A percentile compares a stretch with the other conserved stretches of the same genome.
phyloP scores from a whole-genome alignment of 2,113 vertebrate genomes.

The Scomber japonicus region DNA sequence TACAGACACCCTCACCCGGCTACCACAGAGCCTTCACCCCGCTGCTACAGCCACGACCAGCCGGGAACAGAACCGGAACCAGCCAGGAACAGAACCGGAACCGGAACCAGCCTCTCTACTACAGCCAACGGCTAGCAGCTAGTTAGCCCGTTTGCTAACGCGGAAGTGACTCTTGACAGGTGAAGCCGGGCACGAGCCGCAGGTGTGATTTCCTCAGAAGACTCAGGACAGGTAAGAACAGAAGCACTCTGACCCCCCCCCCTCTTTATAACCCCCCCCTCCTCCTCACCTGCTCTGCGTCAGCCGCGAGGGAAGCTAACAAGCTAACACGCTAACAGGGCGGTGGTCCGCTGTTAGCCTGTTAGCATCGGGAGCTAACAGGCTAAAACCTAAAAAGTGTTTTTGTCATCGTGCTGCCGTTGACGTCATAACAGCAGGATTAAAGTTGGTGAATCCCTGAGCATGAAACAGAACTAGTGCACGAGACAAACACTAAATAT shows the following conservation, averaged over 20 bases:
- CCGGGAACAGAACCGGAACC: not conserved
- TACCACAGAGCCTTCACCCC: no score
- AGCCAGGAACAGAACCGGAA: no score
- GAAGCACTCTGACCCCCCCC: no score
- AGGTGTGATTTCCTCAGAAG: constrained; percentile 5
- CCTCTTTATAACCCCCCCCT: no score
- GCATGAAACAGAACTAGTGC: no score
- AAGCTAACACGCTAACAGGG: constrained; percentile 28
- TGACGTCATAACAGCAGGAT: no score
- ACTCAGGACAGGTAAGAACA: constrained; percentile 51
- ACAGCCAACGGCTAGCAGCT: constrained; percentile 18
- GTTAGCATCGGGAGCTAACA: constrained; percentile 38
- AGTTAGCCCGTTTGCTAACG: constrained; percentile 23
- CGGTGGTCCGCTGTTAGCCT: constrained; percentile 42
- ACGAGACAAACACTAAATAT: no score
- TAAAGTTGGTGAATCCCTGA: no score
- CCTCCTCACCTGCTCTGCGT: not conserved
- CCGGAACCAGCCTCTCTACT: no score
- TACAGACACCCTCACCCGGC: no score
- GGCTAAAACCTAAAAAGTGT: not conserved
- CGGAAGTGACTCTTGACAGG: constrained; percentile 35
- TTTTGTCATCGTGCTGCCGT: no score
- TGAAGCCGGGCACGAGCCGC: constrained; percentile 24
- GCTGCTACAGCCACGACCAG: no score
- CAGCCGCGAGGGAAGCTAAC: not conserved